These are phyloP conservation scores for Falco rusticolus DNA, from an alignment of 2,797 vertebrate species.

Conservation along the genomic window DNA sequence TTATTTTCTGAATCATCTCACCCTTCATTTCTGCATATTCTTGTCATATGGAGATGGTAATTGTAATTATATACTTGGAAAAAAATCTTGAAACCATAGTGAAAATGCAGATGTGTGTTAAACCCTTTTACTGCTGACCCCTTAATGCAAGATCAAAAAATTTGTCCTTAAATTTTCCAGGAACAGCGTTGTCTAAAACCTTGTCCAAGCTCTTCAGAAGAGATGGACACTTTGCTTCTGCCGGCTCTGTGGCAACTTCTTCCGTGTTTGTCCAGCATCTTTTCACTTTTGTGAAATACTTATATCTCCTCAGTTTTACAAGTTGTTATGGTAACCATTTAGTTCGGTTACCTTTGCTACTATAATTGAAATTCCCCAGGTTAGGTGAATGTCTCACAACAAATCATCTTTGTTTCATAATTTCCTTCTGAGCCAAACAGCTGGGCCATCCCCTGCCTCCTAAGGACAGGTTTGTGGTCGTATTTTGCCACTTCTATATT, in stretches of 20 bases:
- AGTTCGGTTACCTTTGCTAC: not conserved
- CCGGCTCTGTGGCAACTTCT: not conserved
- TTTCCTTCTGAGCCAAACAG: not conserved
- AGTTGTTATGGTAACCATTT: not conserved
- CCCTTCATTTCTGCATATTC: not conserved
- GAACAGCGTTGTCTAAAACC: not conserved
- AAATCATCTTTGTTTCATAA: not conserved
- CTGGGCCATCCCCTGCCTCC: not conserved
- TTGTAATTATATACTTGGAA: not conserved
- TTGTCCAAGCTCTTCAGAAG: not conserved
- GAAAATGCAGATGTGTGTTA: not conserved
- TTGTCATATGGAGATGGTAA: not conserved
- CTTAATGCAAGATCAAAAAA: not conserved
- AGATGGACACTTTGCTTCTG: fast-evolving
- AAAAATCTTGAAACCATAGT: not conserved
- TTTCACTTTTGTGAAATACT: not conserved
- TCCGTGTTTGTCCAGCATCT: not conserved
- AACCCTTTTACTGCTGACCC: not conserved
- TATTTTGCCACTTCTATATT: not conserved
- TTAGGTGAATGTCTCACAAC: not conserved
- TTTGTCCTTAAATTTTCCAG: not conserved
- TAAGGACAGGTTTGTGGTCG: not conserved
- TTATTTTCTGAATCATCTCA: constrained; percentile 35
- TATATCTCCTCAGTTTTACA: not conserved
- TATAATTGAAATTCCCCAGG: not conserved